A percentile compares a stretch with the other conserved stretches of the same genome.
Evolutionary conservation across 2,797 vertebrate genomes (phyloP).

Genomic region (Babyrousa celebensis): DNA sequence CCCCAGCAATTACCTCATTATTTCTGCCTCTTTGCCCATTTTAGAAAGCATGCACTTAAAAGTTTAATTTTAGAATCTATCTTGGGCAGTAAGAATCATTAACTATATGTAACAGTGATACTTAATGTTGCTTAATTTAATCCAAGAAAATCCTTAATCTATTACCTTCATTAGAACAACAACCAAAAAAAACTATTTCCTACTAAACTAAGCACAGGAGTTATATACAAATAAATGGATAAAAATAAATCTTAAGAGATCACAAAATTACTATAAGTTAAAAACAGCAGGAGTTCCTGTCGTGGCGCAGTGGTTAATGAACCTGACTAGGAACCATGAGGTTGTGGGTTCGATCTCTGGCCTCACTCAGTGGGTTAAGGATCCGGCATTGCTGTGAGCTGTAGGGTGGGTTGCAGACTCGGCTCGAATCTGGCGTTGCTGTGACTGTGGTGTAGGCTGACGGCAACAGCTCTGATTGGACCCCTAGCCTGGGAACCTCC

Average conservation of each 20-base stretch:
- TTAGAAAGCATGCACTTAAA: constrained; percentile 75
- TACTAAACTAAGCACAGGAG: constrained; percentile 48
- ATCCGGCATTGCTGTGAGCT: no score
- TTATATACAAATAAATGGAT: constrained; percentile 59
- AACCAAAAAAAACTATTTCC: constrained; percentile 5
- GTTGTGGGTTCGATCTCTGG: no score
- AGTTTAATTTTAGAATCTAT: constrained; percentile 71
- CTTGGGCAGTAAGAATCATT: constrained; percentile 29
- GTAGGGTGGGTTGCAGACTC: no score
- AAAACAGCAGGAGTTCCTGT: neutral
- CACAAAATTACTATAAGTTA: constrained; percentile 23
- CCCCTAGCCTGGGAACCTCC: no score
- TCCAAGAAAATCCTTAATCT: constrained; percentile 37
- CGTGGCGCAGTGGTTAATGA: no score
- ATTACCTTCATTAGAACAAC: constrained; percentile 27
- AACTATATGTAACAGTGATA: constrained; percentile 42
- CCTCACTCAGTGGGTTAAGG: no score
- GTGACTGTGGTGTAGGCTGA: no score
- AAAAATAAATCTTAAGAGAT: constrained; percentile 63
- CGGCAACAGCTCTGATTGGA: no score
- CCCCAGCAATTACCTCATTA: constrained; percentile 68
- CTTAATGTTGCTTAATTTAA: constrained; percentile 68
- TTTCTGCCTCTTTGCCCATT: constrained; percentile 67
- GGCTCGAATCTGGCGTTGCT: no score
- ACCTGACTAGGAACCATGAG: no score